Base-by-base conservation (phyloP, 2,888 invertebrate species). In the Spatulosminthurus flaviceps region DNA sequence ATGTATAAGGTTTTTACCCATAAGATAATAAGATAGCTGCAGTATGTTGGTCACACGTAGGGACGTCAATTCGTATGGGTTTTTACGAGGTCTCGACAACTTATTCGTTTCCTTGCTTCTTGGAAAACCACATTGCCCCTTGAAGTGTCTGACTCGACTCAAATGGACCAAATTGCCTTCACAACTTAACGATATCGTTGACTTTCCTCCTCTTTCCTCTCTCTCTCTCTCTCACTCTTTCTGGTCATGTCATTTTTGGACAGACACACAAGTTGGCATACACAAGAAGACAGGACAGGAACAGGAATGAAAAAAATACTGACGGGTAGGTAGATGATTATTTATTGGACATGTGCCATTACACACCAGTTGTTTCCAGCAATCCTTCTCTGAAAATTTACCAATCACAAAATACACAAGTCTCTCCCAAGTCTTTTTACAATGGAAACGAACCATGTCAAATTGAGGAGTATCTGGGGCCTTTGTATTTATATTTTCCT, bases 81-180 rank as follows among this genome's bases (percentile, higher is more conserved):
- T 26, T 64, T 64, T 22, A 64, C n/a, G 64, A 64, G 64, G 64
- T 64, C 64, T 64, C 64, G 29, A 21, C 70, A 70, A 70, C 70
- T 60, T 61, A 61, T 61, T 74, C 64, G 28, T 75, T 75, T 67
- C 24, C 76, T 76, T 43, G 22, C 67, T 76, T 76, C 76, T 76
- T 21, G 43, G 76, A 76, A 74, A 76, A 76, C 76, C 76, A 76
- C 67, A 76, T 76, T 76, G 76, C 76, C 76, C 64, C 76, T 51
- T 76, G 43, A 76, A 76, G 43, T 67, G 76, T 76, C 67, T 67
- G 43, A 41, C 51, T 2, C 64, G 61, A 74, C 64, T 74, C 74
- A 74, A 61, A 67, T 76, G 76, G 76, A 67, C 43, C 22, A 64
- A 75, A 76, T 76, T 69, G 51, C 67, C 67, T 66, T 76, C 69